Percentiles rank a stretch among this genome's conserved stretches.
Evolutionary conservation across 2,888 invertebrate species (phyloP).

Genomic region (Melanophora roralis): DNA sequence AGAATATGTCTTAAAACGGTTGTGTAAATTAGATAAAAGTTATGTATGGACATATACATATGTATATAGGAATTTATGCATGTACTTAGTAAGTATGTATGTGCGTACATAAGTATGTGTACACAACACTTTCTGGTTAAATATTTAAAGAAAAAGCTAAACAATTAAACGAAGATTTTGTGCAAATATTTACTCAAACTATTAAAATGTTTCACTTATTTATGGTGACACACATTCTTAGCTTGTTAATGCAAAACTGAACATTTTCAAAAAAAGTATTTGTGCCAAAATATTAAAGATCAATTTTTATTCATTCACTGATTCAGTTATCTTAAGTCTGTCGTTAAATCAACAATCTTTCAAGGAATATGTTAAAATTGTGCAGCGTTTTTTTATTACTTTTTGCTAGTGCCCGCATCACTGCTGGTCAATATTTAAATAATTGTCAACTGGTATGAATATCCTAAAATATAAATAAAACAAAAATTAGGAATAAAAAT

Average conservation of each 20-base stretch:
- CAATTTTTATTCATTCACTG: neutral
- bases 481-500: too few species aligned
- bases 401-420: neutral
- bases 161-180: too few species aligned
- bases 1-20: too few species aligned
- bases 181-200: slow-evolving; percentile 10
- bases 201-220: slow-evolving; percentile 15
- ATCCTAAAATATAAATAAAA: neutral
- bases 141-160: neutral
- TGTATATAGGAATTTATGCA: too few species aligned
- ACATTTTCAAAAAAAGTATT: neutral
- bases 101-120: too few species aligned
- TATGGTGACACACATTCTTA: neutral
- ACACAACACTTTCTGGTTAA: too few species aligned
- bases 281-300: neutral
- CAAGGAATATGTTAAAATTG: neutral
- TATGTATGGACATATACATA: too few species aligned
- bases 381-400: neutral
- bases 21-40: too few species aligned
- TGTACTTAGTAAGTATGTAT: too few species aligned
- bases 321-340: slow-evolving; percentile 9
- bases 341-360: neutral
- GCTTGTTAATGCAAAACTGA: neutral
- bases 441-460: slow-evolving; percentile 28
- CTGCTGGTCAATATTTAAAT: slow-evolving; percentile 14